Evolutionary conservation across 2,888 invertebrate genomes (phyloP), one percentile per base, ranked within the genome.

Genomic region (Cecidostiba fungosa): DNA sequence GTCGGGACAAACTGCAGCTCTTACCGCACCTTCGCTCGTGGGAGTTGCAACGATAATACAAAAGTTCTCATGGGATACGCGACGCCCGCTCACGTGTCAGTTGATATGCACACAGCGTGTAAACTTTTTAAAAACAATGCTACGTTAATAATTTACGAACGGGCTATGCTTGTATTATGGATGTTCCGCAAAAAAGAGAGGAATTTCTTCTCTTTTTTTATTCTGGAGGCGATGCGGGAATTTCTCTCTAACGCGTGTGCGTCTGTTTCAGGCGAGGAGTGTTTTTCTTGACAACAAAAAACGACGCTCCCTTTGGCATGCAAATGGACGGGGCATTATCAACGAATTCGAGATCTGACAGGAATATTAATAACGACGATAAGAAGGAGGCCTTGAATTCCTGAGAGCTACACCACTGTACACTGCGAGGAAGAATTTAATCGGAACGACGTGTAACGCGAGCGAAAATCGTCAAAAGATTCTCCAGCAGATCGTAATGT

Each of bases 21-120:
- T 16, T 10, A 69, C 4, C 8, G 10, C 0, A n/a, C n/a, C 0
- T 89, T 88, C 36, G n/a, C 6, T 0, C 5, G 26, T 6, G 87
- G 85, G 2, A 3, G 16, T 0, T 90, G 90, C 70, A 72, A 69
- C 16, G 29, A 66, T 0, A 84, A 87, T 32, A 36, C 77, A 0
- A 78, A 39, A 26, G 39, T 86, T 66, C 19, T 83, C 26, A 92
- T 92, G 92, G 92, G 92, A 72, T 90, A 84, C 16, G 87, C 78
- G 5, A 88, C 94, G 0, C 90, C 91, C 0, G 78, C 86, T 6
- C 69, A 87, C n/a, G 82, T 88, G 91, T 92, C n/a, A 90, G 91
- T 90, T 87, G 10, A 77, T 72, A 50, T 12, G 50, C 10, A 1
- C 10, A 5, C 5, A n/a, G n/a, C 19, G 19, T 36, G 50, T 16